These are phyloP conservation scores for Neomicropteryx cornuta DNA, from an alignment of 1,140 invertebrate species.

Conservation along the genomic window DNA sequence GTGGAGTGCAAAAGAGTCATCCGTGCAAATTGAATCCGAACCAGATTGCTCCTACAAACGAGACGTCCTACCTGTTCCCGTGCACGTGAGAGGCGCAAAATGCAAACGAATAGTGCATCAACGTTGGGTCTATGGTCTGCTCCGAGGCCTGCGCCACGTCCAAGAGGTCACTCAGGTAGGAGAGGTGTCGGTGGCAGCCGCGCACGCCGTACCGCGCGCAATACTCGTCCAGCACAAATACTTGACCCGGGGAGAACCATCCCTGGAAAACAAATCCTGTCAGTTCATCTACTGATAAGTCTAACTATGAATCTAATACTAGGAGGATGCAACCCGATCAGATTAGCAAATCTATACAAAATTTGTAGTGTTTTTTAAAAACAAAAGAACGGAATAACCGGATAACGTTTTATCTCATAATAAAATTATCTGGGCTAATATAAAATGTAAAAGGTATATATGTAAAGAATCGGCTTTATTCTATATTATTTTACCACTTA, in stretches of 20 bases:
- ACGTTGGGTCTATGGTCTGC: conserved; percentile 92
- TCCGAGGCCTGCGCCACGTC: conserved; percentile 86
- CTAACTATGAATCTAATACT: conserved; percentile 1
- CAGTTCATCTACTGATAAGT: no score
- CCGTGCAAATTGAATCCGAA: no score
- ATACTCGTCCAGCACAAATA: conserved; percentile 98
- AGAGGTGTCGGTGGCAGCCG: conserved; percentile 92
- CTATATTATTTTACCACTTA: no score
- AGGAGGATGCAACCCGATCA: no score
- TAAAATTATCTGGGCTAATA: no score
- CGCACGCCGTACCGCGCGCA: conserved; percentile 94
- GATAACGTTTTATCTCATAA: no score
- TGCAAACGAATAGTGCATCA: conserved; percentile 98
- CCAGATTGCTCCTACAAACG: no score
- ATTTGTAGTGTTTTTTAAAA: conserved; percentile 8
- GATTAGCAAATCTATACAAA: no score
- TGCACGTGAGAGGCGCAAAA: conserved; percentile 98
- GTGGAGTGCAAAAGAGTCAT: no score
- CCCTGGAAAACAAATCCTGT: conserved; percentile 58
- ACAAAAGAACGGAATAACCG: no score
- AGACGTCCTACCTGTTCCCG: conserved; percentile 70
- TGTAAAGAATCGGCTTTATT: no score
- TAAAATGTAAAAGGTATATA: no score
- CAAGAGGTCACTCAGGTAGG: conserved; percentile 90
- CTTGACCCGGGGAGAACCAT: conserved; percentile 98